Evolutionary conservation across 1,140 invertebrate species (phyloP), one percentile per base, ranked within the genome.

Genomic region (Pararge aegeria): DNA sequence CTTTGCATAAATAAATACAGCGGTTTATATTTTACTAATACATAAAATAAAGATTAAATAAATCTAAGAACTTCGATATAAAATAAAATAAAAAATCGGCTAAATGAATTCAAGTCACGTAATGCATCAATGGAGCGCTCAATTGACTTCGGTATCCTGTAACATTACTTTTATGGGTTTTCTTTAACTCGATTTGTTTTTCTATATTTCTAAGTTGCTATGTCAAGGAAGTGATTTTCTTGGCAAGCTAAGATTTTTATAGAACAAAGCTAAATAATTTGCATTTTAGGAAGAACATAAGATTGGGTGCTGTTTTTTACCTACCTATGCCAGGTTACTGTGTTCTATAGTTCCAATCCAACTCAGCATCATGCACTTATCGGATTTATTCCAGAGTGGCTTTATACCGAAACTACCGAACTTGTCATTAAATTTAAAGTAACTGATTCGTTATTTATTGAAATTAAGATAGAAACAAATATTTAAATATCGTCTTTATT

Each of bases 91-190:
- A 42, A 5, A 13, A 42, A 37, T 21, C 15, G 10, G 21, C 2
- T 19, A 9, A 19, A 55, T 13, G 27, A 15, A 55, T 5, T 24
- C 54, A 9, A 24, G 54, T 56, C 54, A 56, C 54, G 54, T 56
- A 13, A 15, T 13, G 42, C 24, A 34, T 46, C 42, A 56, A 46
- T 54, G 42, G 44, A 42, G 16, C 44, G 34, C 46, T 27, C 46
- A 37, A 57, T 57, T 57, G 46, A 57, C 55, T 50, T 15, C 30
- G 48, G 15, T 58, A 24, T 16, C 30, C 18, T 34, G 19, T 29
- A 40, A 51, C 48, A 51, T 48, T 27, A 38, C 13, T 51, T 50
- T 50, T 15, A 49, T 42, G 2, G 38, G 46, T 48, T 51, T 51
- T 37, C 15, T 18, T 16, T 50, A 30, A 34, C 15, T 54, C 16